These are phyloP conservation scores for Idris sp. DNA, from an alignment of 1,140 invertebrate species.

Conservation along the genomic window DNA sequence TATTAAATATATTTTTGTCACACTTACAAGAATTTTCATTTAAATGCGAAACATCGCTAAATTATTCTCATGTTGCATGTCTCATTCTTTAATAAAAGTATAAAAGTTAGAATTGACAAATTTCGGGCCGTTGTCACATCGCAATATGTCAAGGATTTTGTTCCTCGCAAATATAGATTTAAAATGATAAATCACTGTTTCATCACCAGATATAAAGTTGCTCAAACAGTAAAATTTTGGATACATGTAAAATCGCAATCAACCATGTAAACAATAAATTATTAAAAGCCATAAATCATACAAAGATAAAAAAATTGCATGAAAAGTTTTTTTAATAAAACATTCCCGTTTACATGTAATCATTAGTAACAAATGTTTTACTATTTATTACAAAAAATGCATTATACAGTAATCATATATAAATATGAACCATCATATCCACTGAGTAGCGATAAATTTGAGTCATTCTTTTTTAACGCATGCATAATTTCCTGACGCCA, in stretches of 20 bases:
- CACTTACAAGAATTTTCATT: no score
- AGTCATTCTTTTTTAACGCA: constrained; percentile 29
- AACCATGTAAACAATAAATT: constrained; percentile 10
- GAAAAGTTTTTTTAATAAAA: no score
- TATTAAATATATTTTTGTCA: no score
- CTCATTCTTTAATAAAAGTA: constrained; percentile 3
- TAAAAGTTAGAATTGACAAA: constrained; percentile 15
- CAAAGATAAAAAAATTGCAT: neutral
- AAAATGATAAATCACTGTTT: constrained; percentile 21
- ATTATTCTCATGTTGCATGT: constrained; percentile 3
- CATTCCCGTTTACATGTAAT: no score
- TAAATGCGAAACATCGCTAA: no score
- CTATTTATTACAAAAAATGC: no score
- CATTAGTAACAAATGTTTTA: no score
- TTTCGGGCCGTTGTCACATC: constrained; percentile 1
- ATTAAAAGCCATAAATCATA: constrained; percentile 25
- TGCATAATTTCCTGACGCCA: constrained; percentile 47
- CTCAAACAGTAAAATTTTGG: constrained; percentile 19
- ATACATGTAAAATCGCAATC: constrained; percentile 19
- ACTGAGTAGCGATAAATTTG: constrained; percentile 29
- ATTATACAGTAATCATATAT: no score
- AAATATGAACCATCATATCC: constrained; percentile 8
- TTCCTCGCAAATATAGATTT: constrained; percentile 21
- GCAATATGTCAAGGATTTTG: constrained; percentile 10
- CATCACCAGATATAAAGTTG: constrained; percentile 2